These are phyloP conservation scores for Psettodes erumei DNA, from an alignment of 2,113 vertebrate species.

Conservation along the genomic window DNA sequence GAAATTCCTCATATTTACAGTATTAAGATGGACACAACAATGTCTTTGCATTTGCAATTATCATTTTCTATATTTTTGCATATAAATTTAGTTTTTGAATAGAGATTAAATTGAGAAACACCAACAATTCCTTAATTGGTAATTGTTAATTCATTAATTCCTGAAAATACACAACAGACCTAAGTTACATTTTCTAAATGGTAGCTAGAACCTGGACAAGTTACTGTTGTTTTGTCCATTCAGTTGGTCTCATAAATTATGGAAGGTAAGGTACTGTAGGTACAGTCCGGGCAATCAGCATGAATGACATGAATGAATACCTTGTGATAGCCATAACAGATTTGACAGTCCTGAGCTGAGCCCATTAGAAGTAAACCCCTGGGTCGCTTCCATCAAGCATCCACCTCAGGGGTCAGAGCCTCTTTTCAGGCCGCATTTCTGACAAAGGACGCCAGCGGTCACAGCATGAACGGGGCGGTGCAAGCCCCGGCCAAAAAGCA, in stretches of 20 bases:
- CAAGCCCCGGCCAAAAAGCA: conserved; percentile 20
- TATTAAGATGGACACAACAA: too few species aligned
- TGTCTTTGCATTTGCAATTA: too few species aligned
- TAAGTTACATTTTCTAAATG: not conserved
- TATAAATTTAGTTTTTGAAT: not conserved
- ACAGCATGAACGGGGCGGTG: conserved; percentile 50
- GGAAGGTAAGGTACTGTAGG: too few species aligned
- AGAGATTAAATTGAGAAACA: too few species aligned
- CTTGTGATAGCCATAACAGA: conserved; percentile 3
- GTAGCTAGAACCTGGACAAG: not conserved
- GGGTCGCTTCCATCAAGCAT: conserved; percentile 12
- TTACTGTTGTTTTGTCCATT: not conserved
- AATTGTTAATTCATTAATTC: too few species aligned
- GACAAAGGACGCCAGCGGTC: conserved; percentile 36
- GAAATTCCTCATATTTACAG: too few species aligned
- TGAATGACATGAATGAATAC: conserved; percentile 6
- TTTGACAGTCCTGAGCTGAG: conserved; percentile 38
- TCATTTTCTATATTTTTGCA: not conserved
- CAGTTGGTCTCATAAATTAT: not conserved
- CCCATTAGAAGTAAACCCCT: conserved; percentile 35
- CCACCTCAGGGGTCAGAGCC: conserved; percentile 46
- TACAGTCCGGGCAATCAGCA: not conserved
- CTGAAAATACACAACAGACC: not conserved
- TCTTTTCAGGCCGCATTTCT: conserved; percentile 61
- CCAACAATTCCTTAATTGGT: too few species aligned